phyloP scores from a whole-genome alignment of 2,797 vertebrate species.

The Lutra lutra region DNA sequence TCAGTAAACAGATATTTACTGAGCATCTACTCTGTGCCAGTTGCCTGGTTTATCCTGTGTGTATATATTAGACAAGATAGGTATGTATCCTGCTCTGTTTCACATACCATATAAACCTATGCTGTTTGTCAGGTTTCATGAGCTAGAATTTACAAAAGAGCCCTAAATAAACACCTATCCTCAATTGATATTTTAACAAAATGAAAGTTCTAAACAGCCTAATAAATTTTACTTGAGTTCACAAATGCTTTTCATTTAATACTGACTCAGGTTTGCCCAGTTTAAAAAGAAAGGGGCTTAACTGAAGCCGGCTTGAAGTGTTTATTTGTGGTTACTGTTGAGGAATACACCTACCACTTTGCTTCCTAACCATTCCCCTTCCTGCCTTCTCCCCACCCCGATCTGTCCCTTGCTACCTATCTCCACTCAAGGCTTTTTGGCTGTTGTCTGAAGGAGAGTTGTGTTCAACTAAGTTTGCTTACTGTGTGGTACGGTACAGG shows the following conservation, averaged over 20 bases:
- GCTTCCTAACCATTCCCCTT: neutral
- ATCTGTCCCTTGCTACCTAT: neutral
- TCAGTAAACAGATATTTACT: constrained; percentile 16
- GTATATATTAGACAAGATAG: neutral
- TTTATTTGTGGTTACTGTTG: neutral
- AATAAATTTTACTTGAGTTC: neutral
- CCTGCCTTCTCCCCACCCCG: neutral
- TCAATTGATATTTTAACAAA: constrained; percentile 40
- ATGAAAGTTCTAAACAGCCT: neutral
- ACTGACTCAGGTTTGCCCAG: neutral
- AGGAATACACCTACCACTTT: neutral
- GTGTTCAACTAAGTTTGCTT: neutral
- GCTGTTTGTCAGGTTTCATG: neutral
- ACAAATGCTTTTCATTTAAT: constrained; percentile 1
- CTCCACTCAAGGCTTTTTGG: neutral
- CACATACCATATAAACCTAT: neutral
- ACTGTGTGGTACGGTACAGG: neutral
- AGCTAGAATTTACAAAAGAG: constrained; percentile 48
- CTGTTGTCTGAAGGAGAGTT: neutral
- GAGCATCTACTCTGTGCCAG: neutral
- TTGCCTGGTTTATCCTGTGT: neutral
- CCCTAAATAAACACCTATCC: neutral
- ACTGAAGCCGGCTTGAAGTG: neutral
- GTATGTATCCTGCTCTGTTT: neutral
- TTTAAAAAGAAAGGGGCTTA: neutral